Evolutionary conservation across 2,113 vertebrate genomes (phyloP), one percentile per base, ranked within the genome.

Genomic region (Fulmarus glacialis): DNA sequence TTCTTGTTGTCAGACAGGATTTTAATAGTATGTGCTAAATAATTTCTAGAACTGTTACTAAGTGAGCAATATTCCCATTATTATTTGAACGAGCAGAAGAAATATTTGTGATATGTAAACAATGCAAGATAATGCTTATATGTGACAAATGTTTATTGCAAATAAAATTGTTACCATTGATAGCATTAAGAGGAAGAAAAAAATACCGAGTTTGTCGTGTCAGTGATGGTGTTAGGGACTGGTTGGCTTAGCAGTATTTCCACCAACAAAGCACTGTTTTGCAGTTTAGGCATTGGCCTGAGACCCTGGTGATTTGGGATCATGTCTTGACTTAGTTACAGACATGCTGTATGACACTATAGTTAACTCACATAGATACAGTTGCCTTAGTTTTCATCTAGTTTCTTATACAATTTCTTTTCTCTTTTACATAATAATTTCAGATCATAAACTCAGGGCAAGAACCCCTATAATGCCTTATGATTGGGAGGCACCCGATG

Each of bases 321-420:
- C 20, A 36, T 15, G 7, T 63, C 32, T 72, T 56, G 26, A 18
- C 40, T 81, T 60, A 47, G 24, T 60, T 90, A 43, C 18, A 90
- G 34, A 22, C 7, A 4, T 1, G 1, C 8, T 87, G 4, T 47
- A 29, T 60, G 13, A 22, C 6, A 34, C 20, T 29, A 4, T 1
- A 42, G 7, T 21, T 68, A 68, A 38, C 8, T 80, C 34, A 32
- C 11, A 20, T 4, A 42, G 29, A 21, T 6, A 59, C 55, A 26
- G 3, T 43, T 22, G 8, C 29, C 62, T 83, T n/a, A 29, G 8
- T 47, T 84, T 40, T 67, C 20, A 43, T 11, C 15, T 48, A 36
- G 40, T 63, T 72, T 84, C 6, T 70, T 11, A 32, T 48, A 9
- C 63, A 4, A 16, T 18, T 68, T 71, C 12, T 85, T 66, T 86